phyloP scores from a whole-genome alignment of 2,797 vertebrate genomes.

The Chloroceryle amazona region DNA sequence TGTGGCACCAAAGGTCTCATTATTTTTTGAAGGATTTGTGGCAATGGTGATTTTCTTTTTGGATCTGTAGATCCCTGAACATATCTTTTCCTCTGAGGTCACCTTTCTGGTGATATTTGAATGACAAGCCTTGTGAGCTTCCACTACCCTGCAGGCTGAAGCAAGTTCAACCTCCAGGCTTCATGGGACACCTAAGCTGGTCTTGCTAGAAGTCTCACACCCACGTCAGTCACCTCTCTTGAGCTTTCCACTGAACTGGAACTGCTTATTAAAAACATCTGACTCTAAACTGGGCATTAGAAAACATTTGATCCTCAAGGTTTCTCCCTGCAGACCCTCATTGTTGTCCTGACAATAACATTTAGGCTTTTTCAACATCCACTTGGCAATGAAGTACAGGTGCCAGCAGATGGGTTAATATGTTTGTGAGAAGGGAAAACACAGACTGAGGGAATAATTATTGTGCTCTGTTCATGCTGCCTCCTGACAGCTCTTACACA shows the following conservation, averaged over 20 bases:
- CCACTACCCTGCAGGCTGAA: not conserved
- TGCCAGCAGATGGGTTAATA: not conserved
- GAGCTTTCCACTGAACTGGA: not conserved
- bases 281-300: not conserved
- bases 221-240: not conserved
- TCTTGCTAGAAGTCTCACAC: not conserved
- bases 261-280: not conserved
- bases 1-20: not conserved
- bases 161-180: not conserved
- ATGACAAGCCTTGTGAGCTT: not conserved
- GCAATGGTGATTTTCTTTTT: not conserved
- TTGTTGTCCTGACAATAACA: not conserved
- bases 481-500: not conserved
- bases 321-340: not conserved
- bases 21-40: not conserved
- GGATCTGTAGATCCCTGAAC: not conserved
- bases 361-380: not conserved
- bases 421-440: not conserved
- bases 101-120: not conserved
- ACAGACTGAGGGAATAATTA: not conserved
- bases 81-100: not conserved
- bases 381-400: not conserved
- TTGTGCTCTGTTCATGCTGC: accelerated
- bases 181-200: not conserved
- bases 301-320: accelerated